Conservation (phyloP, 37 sponge, comb jelly and placozoan species). For the Chondrosia reniformis region DNA sequence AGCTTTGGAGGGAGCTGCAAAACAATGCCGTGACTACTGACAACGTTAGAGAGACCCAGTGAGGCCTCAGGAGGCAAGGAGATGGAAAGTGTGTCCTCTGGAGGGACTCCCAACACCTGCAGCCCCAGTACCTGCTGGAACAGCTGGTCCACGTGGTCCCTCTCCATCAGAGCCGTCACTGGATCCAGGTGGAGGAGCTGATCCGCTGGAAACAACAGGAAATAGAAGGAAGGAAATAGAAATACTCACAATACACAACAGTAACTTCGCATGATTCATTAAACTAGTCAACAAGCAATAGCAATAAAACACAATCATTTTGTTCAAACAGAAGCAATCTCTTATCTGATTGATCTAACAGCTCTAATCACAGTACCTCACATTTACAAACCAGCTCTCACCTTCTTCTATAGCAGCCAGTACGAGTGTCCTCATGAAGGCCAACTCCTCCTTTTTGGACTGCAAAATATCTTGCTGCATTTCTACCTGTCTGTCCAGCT, state of each 20-base stretch:
- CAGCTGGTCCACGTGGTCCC: conserved; percentile 56
- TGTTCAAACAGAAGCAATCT: no score
- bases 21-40: conserved; percentile 60
- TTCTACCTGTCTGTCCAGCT: conserved; percentile 76
- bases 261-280: background rate
- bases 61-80: conserved; percentile 8
- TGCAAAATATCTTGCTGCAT: conserved; percentile 49
- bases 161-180: conserved; percentile 48
- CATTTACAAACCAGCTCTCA: conserved; percentile 8
- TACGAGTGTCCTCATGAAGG: conserved; percentile 44
- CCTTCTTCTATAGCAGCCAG: conserved; percentile 66
- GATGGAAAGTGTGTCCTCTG: background rate
- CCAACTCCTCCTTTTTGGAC: conserved; percentile 59
- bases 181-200: conserved; percentile 57
- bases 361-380: conserved; percentile 1
- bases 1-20: conserved; percentile 59
- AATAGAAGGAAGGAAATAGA: background rate
- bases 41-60: background rate
- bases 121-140: conserved; percentile 25
- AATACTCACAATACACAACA: background rate
- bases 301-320: background rate
- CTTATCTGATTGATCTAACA: no score
- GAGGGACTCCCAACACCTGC: background rate
- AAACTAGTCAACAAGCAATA: background rate
- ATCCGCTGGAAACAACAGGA: conserved; percentile 13